These are phyloP conservation scores for Cricetomys ansorgei DNA, from an alignment of 2,113 vertebrate genomes.

Conservation along the genomic window DNA sequence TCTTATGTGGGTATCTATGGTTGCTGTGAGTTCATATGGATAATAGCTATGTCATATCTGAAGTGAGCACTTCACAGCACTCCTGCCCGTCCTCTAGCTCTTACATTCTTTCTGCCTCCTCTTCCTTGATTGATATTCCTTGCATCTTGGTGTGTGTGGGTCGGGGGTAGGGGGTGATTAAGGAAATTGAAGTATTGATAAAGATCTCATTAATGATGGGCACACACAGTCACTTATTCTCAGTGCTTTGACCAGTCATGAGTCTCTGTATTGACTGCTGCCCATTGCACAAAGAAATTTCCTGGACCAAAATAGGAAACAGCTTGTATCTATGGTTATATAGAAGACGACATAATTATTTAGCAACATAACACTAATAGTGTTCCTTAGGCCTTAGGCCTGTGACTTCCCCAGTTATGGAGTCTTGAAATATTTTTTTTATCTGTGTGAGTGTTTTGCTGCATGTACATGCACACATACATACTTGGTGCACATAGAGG, in stretches of 20 bases:
- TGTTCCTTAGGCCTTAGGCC: neutral
- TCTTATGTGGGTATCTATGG: neutral
- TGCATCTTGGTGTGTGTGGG: too few relatives aligned
- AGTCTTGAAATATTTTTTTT: neutral
- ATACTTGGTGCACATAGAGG: neutral
- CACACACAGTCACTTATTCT: neutral
- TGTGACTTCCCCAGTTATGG: neutral
- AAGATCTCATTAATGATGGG: neutral
- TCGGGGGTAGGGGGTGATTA: neutral
- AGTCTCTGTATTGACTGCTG: neutral
- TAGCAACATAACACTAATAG: neutral
- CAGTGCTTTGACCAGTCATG: neutral
- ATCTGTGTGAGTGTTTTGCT: neutral
- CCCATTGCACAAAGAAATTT: neutral
- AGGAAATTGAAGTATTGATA: neutral
- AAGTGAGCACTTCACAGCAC: neutral
- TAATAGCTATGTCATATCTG: neutral
- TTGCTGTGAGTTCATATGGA: neutral
- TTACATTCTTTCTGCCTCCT: neutral
- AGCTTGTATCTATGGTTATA: neutral
- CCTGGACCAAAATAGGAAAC: neutral
- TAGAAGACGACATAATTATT: neutral
- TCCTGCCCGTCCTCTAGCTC: neutral
- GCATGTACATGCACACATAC: neutral
- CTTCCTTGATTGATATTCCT: neutral